These are phyloP conservation scores for Frankliniella fusca DNA, from an alignment of 2,888 invertebrate species.

Conservation along the genomic window DNA sequence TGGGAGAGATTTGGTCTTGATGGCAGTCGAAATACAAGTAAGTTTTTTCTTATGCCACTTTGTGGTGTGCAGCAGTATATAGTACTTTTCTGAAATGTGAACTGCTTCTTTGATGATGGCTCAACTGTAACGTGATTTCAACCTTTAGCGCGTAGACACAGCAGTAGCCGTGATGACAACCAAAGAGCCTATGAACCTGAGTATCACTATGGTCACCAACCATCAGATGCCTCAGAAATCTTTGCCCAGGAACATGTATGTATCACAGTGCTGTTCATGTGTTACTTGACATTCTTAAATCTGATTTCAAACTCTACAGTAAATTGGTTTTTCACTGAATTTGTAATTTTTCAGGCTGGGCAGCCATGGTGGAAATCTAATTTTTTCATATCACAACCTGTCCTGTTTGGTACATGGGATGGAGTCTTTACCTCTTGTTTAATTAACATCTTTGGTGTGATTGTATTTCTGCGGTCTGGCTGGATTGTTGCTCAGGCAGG, in stretches of 20 bases:
- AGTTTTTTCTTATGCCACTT: neutral
- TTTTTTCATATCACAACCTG: slow-evolving; percentile 92
- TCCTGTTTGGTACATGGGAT: slow-evolving; percentile 96
- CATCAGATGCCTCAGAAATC: slow-evolving; percentile 82
- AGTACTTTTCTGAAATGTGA: neutral
- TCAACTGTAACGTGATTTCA: neutral
- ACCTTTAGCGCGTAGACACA: neutral
- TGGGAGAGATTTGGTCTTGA: slow-evolving; percentile 1
- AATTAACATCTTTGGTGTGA: slow-evolving; percentile 96
- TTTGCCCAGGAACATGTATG: slow-evolving; percentile 85
- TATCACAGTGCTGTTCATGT: neutral
- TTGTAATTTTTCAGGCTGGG: slow-evolving; percentile 56
- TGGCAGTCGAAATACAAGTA: neutral
- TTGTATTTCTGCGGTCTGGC: slow-evolving; percentile 92
- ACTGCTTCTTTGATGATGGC: too few species aligned
- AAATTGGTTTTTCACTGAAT: slow-evolving; percentile 10
- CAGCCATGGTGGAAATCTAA: slow-evolving; percentile 95
- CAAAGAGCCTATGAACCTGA: neutral
- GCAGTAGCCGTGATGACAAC: neutral
- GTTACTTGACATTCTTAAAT: slow-evolving; percentile 22
- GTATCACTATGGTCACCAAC: slow-evolving; percentile 62
- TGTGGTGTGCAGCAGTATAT: neutral
- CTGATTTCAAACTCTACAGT: slow-evolving; percentile 28
- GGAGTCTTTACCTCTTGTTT: slow-evolving; percentile 97
- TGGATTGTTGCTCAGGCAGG: slow-evolving; percentile 96